Evolutionary conservation across 2,888 invertebrate species (phyloP).

Genomic region (Chalcosyrphus nemorum): DNA sequence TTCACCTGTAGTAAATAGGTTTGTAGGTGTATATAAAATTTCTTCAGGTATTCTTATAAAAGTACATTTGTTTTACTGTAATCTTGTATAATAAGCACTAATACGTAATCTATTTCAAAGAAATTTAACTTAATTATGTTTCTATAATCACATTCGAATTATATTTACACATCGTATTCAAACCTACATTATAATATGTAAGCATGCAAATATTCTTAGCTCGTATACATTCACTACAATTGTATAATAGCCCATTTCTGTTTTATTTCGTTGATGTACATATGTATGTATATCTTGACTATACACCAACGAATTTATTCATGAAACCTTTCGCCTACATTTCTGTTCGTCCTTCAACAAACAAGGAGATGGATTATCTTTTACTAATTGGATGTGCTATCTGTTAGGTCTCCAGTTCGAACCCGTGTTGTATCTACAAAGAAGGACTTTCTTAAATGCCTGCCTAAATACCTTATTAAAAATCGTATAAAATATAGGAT

Average conservation of each 20-base stretch:
- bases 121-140: background rate
- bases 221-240: background rate
- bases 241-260: background rate
- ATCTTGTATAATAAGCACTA: background rate
- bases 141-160: background rate
- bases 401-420: constrained; percentile 84
- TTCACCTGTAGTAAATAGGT: too few species aligned
- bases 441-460: constrained; percentile 92
- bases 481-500: constrained; percentile 97
- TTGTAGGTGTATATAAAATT: too few species aligned
- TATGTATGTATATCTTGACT: background rate
- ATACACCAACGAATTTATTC: constrained; percentile 11
- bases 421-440: constrained; percentile 88
- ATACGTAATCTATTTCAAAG: background rate
- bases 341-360: background rate
- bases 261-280: background rate
- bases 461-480: constrained; percentile 97
- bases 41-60: too few species aligned
- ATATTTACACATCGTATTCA: background rate
- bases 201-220: background rate
- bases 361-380: constrained; percentile 60
- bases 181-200: background rate
- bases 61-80: background rate
- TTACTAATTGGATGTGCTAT: constrained; percentile 78
- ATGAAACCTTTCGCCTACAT: constrained; percentile 27